phyloP scores from a whole-genome alignment of 2,888 invertebrate genomes.

The Phyto melanocephala region DNA sequence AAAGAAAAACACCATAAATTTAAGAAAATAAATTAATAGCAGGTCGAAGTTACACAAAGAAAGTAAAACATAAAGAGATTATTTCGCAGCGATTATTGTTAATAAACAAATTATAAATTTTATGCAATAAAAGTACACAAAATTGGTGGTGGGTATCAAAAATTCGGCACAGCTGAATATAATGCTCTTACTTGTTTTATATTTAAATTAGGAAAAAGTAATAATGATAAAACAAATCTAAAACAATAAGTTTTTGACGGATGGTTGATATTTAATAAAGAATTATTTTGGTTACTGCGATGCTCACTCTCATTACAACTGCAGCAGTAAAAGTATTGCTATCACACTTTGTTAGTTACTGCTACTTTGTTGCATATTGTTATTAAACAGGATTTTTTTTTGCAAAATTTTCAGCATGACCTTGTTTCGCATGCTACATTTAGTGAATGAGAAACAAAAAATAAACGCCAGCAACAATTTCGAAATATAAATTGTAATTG shows the following conservation, averaged over 20 bases:
- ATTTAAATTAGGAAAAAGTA: too few species aligned
- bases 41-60: too few species aligned
- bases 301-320: neutral
- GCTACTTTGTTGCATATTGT: constrained; percentile 35
- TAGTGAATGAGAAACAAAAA: neutral
- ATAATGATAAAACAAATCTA: constrained; percentile 32
- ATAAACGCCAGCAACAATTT: constrained; percentile 17
- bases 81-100: too few species aligned
- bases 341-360: constrained; percentile 10
- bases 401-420: constrained; percentile 30
- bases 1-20: too few species aligned
- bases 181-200: too few species aligned
- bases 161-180: too few species aligned
- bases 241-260: constrained; percentile 45
- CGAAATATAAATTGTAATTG: constrained; percentile 35
- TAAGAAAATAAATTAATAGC: too few species aligned
- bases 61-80: too few species aligned
- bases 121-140: too few species aligned
- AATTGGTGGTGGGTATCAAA: too few species aligned
- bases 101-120: too few species aligned
- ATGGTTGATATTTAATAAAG: constrained; percentile 45
- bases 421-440: constrained; percentile 42
- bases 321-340: neutral
- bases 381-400: constrained; percentile 48
- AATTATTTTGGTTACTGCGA: constrained; percentile 40